Evolutionary conservation across 2,113 vertebrate genomes (phyloP).

Genomic region (Eurypyga helias): DNA sequence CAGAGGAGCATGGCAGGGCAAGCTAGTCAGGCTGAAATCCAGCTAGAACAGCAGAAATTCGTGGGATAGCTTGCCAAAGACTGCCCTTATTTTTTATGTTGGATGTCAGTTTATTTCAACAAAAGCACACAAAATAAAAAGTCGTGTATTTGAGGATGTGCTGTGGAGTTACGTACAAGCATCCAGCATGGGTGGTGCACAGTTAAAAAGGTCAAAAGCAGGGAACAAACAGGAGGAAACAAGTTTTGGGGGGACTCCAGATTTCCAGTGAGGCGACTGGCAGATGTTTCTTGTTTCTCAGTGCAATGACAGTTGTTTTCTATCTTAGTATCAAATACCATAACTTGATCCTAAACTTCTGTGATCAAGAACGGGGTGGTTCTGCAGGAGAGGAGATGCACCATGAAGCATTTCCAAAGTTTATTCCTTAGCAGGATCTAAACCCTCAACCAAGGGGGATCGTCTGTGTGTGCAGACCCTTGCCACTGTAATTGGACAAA

Average conservation of each 20-base stretch:
- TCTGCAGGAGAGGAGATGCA: background rate
- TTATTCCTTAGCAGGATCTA: background rate
- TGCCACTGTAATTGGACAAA: background rate
- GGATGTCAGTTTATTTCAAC: background rate
- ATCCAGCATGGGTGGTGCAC: background rate
- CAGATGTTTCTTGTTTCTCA: background rate
- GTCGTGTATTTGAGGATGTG: background rate
- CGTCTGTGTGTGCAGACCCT: background rate
- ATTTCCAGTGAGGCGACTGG: background rate
- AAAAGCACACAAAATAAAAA: background rate
- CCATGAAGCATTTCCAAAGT: background rate
- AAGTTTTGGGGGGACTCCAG: background rate
- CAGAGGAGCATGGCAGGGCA: fast-evolving
- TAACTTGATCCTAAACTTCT: background rate
- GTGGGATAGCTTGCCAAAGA: background rate
- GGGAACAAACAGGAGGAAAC: background rate
- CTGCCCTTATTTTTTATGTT: background rate
- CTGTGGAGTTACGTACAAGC: background rate
- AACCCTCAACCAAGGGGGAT: background rate
- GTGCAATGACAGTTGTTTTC: background rate
- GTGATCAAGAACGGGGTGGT: background rate
- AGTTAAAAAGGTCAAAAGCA: background rate
- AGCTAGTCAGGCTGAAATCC: background rate
- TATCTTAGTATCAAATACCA: background rate
- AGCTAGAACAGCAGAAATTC: background rate